phyloP scores from a whole-genome alignment of 2,113 vertebrate genomes.

The mouse (Mus musculus) region DNA sequence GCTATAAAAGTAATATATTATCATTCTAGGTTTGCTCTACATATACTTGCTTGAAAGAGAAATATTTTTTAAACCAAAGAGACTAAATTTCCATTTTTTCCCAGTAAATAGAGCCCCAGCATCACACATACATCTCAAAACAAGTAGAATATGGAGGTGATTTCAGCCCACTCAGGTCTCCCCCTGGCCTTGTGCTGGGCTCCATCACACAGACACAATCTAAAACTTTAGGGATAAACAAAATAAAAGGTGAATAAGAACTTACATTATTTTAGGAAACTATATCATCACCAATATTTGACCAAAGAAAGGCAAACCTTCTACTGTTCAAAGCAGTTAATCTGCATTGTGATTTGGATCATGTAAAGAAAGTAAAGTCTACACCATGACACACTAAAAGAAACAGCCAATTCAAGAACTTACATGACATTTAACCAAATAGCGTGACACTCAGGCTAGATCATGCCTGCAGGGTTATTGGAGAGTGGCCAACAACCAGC shows the following conservation, averaged over 20 bases:
- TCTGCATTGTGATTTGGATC: background rate
- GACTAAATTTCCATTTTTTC: background rate
- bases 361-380: background rate
- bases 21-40: background rate
- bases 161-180: background rate
- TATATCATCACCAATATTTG: background rate
- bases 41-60: background rate
- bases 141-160: background rate
- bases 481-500: background rate
- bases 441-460: background rate
- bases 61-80: background rate
- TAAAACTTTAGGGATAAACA: background rate
- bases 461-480: background rate
- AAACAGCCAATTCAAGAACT: background rate
- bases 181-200: background rate
- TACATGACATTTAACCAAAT: background rate
- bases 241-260: background rate
- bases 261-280: background rate
- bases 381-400: background rate
- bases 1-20: background rate
- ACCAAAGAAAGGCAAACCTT: background rate
- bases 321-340: background rate
- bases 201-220: background rate
- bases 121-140: background rate
- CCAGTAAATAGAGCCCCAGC: background rate